Evolutionary conservation across 2,888 invertebrate species (phyloP).

Genomic region (Venustoraphidia nigricollis): DNA sequence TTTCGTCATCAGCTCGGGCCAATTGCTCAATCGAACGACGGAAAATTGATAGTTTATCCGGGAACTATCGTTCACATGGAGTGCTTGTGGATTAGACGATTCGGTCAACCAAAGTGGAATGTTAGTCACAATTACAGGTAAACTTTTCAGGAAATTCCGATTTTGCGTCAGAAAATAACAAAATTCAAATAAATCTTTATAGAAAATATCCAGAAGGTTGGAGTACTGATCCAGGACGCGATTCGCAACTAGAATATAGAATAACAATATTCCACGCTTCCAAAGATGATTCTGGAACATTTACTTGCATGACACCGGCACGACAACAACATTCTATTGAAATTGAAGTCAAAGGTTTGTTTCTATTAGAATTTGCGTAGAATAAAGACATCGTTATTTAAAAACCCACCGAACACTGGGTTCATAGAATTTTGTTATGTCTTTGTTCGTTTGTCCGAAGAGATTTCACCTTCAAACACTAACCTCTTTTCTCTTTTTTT

Average conservation of each 20-base stretch:
- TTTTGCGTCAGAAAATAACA: too few relatives aligned
- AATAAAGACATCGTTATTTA: neutral
- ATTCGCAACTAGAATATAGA: conserved; percentile 64
- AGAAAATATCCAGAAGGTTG: conserved; percentile 65
- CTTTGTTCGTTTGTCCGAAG: neutral
- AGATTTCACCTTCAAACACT: neutral
- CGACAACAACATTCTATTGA: conserved; percentile 67
- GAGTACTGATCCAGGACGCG: conserved; percentile 66
- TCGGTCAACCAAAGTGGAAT: conserved; percentile 77
- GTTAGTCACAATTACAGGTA: conserved; percentile 49
- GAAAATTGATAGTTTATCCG: conserved; percentile 70
- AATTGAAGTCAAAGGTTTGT: conserved; percentile 57
- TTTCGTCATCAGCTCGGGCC: conserved; percentile 71
- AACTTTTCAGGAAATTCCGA: conserved; percentile 1
- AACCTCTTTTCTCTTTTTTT: too few relatives aligned
- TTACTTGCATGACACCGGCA: conserved; percentile 74
- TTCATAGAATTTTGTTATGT: neutral
- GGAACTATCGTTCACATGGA: conserved; percentile 78
- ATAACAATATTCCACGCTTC: conserved; percentile 67
- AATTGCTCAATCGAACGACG: conserved; percentile 75
- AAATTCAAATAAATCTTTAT: conserved; percentile 3
- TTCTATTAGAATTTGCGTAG: neutral
- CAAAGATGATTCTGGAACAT: conserved; percentile 70
- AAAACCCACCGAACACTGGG: neutral
- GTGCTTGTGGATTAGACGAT: conserved; percentile 73